phyloP scores from a whole-genome alignment of 2,888 invertebrate genomes.

The Drosophila antonietae region DNA sequence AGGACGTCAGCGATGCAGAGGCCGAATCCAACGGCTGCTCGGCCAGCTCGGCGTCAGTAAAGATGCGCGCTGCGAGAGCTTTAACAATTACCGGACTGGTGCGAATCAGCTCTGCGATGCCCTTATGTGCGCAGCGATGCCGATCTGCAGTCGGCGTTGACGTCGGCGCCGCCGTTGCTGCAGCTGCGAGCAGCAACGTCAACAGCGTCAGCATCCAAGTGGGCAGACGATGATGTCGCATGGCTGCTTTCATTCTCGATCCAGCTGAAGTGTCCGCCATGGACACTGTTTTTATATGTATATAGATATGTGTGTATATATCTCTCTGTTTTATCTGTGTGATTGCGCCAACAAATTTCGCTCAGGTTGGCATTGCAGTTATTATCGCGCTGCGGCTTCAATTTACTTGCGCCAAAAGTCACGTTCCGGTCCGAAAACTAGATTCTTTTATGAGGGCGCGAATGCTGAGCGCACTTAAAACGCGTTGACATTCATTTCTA shows the following conservation, averaged over 20 bases:
- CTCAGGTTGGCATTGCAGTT: constrained; percentile 72
- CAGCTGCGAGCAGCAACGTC: constrained; percentile 47
- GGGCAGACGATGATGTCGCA: constrained; percentile 35
- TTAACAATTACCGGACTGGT: constrained; percentile 84
- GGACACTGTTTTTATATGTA: constrained; percentile 20
- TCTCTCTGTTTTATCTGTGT: constrained; percentile 54
- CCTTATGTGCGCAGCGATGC: constrained; percentile 81
- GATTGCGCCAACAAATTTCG: constrained; percentile 57
- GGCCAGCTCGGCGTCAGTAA: constrained; percentile 76
- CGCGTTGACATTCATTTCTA: constrained; percentile 54
- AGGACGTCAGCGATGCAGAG: constrained; percentile 50
- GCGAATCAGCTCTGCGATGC: constrained; percentile 83
- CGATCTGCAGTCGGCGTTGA: constrained; percentile 48
- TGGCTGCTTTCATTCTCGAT: constrained; percentile 42
- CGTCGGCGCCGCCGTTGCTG: constrained; percentile 47
- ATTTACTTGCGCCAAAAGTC: constrained; percentile 69
- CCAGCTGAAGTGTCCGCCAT: constrained; percentile 57
- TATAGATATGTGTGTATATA: background rate
- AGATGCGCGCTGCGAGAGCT: constrained; percentile 83
- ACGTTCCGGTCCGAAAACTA: constrained; percentile 54
- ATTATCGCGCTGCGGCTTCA: constrained; percentile 66
- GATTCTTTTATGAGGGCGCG: constrained; percentile 58
- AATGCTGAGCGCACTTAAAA: constrained; percentile 54
- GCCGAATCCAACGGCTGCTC: constrained; percentile 27
- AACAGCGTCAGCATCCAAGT: constrained; percentile 56